These are phyloP conservation scores for Cercopithecus mona DNA, from an alignment of 2,113 vertebrate genomes.

Conservation along the genomic window DNA sequence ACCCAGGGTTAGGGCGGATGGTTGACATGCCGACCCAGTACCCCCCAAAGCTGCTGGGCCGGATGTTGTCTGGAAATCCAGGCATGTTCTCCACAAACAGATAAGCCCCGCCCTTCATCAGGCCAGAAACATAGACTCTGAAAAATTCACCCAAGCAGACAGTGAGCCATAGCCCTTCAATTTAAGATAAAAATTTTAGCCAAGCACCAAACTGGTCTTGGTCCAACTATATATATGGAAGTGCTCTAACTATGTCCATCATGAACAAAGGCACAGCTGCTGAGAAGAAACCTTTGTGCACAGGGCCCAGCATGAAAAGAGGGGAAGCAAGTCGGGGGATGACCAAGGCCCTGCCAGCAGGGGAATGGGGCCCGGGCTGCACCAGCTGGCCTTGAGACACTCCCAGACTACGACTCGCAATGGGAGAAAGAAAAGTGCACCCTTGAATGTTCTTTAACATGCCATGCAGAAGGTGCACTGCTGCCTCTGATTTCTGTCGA, in stretches of 20 bases:
- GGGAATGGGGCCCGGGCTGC: background rate
- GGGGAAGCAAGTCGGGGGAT: background rate
- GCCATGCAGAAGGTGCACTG: background rate
- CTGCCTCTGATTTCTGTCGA: no score
- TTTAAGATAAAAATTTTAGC: background rate
- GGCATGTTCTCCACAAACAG: slow-evolving; percentile 97
- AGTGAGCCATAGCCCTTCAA: background rate
- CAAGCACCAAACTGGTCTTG: background rate
- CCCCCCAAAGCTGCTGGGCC: slow-evolving; percentile 93
- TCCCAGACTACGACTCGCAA: accelerated
- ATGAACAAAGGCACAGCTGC: background rate
- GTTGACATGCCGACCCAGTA: slow-evolving; percentile 96
- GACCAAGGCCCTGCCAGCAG: background rate
- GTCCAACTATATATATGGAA: background rate
- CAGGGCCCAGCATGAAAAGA: background rate
- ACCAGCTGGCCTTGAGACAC: background rate
- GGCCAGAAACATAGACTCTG: slow-evolving; percentile 95
- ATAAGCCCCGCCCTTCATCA: slow-evolving; percentile 97
- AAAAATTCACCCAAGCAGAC: slow-evolving; percentile 57
- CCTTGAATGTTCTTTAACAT: background rate
- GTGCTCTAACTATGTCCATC: background rate
- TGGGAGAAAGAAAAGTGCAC: background rate
- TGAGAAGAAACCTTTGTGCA: background rate
- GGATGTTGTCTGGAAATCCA: slow-evolving; percentile 97
- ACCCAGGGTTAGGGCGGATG: slow-evolving; percentile 92